phyloP scores from a whole-genome alignment of 2,113 vertebrate genomes.

The Marmota flaviventris region DNA sequence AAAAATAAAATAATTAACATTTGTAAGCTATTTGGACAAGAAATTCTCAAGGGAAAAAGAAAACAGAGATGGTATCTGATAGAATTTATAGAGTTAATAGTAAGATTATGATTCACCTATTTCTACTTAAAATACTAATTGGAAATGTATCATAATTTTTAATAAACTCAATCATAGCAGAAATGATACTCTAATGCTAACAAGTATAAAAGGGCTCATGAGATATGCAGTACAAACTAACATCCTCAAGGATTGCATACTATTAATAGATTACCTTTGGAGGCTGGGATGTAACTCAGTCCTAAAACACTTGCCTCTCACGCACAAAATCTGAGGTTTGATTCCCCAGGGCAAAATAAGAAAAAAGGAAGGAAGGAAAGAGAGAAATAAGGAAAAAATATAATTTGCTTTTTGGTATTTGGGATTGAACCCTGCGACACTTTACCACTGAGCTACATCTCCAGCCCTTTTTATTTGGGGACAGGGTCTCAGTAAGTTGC shows the following conservation, averaged over 20 bases:
- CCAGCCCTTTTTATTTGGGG: too few species aligned
- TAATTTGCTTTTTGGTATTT: too few species aligned
- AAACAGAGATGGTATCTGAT: constrained; percentile 15
- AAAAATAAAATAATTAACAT: neutral
- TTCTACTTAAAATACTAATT: constrained; percentile 9
- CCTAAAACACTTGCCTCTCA: too few species aligned
- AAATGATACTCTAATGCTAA: constrained; percentile 7
- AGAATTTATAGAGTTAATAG: neutral
- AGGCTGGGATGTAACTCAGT: too few species aligned
- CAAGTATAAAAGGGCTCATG: neutral
- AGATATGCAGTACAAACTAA: neutral
- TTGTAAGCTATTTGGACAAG: neutral
- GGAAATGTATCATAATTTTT: constrained; percentile 10
- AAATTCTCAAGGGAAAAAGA: constrained; percentile 11
- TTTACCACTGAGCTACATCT: too few species aligned
- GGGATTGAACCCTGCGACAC: too few species aligned
- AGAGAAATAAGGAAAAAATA: too few species aligned
- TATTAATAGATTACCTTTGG: too few species aligned
- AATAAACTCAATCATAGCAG: neutral
- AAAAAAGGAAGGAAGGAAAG: neutral
- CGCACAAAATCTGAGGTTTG: too few species aligned
- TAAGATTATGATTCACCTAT: neutral
- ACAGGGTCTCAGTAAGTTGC: too few species aligned
- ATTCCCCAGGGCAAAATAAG: neutral
- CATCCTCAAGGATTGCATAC: neutral